phyloP scores from a whole-genome alignment of 2,888 invertebrate species.

The Drosophila affinis region DNA sequence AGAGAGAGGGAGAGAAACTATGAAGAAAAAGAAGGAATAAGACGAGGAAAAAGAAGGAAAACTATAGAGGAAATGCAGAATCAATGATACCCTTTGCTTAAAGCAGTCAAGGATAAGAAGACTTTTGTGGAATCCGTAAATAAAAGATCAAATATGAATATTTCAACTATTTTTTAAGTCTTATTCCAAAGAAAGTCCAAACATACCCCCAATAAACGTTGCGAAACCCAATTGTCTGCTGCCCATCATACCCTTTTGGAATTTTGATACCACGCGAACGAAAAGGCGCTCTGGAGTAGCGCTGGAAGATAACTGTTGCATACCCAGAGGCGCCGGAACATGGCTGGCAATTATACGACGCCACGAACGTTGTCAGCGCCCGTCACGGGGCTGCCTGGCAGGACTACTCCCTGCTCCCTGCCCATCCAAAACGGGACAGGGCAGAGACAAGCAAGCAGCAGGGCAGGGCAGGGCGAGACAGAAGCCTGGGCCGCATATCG shows the following conservation, averaged over 20 bases:
- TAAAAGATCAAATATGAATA: no score
- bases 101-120: no score
- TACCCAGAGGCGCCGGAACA: constrained; percentile 19
- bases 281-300: not conserved
- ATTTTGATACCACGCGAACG: not conserved
- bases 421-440: not conserved
- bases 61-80: not conserved
- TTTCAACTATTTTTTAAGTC: no score
- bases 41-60: not conserved
- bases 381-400: constrained; percentile 18
- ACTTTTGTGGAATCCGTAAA: no score
- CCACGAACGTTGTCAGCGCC: constrained; percentile 36
- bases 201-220: not conserved
- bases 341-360: constrained; percentile 48
- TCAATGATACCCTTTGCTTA: not conserved
- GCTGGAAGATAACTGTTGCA: constrained; percentile 55
- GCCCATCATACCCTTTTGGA: not conserved
- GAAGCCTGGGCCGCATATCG: constrained; percentile 19
- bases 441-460: not conserved
- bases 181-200: not conserved
- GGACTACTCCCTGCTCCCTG: constrained; percentile 6
- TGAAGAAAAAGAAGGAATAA: not conserved
- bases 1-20: no score
- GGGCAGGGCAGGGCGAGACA: no score
- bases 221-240: not conserved